Base-by-base conservation (phyloP, 2,797 vertebrate genomes). In the Enteromius paludinosus region DNA sequence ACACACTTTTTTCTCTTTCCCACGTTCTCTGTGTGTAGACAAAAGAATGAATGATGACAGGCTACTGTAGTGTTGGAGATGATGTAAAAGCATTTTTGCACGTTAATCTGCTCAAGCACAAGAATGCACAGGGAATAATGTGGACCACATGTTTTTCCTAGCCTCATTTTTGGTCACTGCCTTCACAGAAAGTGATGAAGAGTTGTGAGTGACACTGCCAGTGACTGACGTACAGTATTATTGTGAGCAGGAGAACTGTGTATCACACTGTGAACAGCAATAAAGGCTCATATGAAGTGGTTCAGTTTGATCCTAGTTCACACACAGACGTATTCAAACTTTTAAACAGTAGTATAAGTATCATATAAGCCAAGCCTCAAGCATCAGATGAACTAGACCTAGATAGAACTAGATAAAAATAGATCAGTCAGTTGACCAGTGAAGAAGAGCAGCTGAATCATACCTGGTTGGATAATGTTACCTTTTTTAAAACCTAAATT, bases 221-320 rank as follows among this genome's bases (percentile, higher is more conserved):
- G 62, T 81, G 17, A 82, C 35, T 82, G 61, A 11, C 41, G n/a
- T 71, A 14, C 54, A 59, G 2, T 59, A 77, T 79, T 78, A 75
- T 78, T 74, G 70, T 82, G 25, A 80, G 18, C 28, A 75, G 69
- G 28, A n/a, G 11, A 52, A 72, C 7, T 83, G 41, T 25, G 28
- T 85, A 87, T 90, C 90, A 88, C 87, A 87, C 85, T 85, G 64
- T 84, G 78, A 87, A 68, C 25, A 82, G 83, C 87, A 69, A 62
- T 73, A 47, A 71, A 71, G 25, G 59, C 75, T 84, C 80, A 82
- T 66, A 79, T 35, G 75, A 70, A 86, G 83, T 82, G 87, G 14
- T 78, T 85, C 41, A 79, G 86, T 72, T 78, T 83, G 28, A 59
- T 59, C 28, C 59, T 69, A 65, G 73, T 85, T 87, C 82, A 28